Evolutionary conservation across 1,140 invertebrate genomes (phyloP), one percentile per base, ranked within the genome.

Genomic region (Neodiprion virginianus): DNA sequence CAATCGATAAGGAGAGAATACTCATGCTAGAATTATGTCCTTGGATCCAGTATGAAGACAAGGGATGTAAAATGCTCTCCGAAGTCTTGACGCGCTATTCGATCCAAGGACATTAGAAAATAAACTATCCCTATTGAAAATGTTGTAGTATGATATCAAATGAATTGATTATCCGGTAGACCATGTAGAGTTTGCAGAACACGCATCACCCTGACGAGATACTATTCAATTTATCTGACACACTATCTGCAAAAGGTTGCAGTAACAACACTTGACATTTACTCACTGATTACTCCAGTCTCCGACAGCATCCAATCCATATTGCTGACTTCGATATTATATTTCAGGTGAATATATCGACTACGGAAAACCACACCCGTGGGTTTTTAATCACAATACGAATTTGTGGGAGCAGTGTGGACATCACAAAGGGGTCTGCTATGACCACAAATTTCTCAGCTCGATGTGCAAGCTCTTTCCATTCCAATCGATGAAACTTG

Each of bases 401-500:
- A 90, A 95, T 77, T 88, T 97, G 75, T 96, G 95, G 95, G 91
- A 92, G 81, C 93, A 94, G 74, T 97, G 96, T 86, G 91, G 92
- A 80, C 86, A 90, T 78, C 93, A 92, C 76, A 90, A 89, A 71
- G 91, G 93, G 50, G 90, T 94, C 78, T 96, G 96, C 87, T 95
- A 92, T 91, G 91, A 94, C 82, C 88, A 93, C 12, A 89, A 92
- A 69, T 96, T 96, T 85, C 91, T 95, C 48, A 91, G 91, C 73
- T 91, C 90, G 73, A 94, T 96, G 86, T 97, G 96, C 88, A 92
- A 90, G 80, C 87, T 96, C 72, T 96, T 96, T 85, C 96, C 96
- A 28, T 95, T 96, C 84, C 95, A 96, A 81, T 95, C 93, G 72
- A 94, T 96, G 93, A 97, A 97, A 88, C 90, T 95, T 70, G 95